Base-by-base conservation (phyloP, 2,888 invertebrate genomes). In the Aporophyla lueneburgensis region DNA sequence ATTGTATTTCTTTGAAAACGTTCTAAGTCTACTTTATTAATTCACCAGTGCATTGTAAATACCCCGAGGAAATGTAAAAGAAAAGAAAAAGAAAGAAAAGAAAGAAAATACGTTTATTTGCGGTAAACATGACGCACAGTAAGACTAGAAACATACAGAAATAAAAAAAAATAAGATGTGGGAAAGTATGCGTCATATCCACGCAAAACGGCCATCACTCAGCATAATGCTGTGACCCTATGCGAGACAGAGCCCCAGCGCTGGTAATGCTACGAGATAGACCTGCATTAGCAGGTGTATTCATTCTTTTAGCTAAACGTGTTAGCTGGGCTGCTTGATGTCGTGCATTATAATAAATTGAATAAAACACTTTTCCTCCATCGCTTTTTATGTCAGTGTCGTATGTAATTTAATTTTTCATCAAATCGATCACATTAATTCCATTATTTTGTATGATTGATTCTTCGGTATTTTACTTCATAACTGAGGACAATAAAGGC, bases 1-100 rank as follows among this genome's bases (percentile, higher is more conserved):
- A 87, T 90, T 88, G 86, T 78, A 76, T 78, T 82, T 74, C 65
- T 85, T 81, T 87, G 80, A 86, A 77, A 86, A 88, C 73, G 82
- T 87, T 88, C 89, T 84, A 89, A 89, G 84, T 90, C 71, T 80
- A 49, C 65, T 69, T 74, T 76, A 82, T 74, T 80, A 74, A 85
- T 82, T 82, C 73, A 68, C 43, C 69, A 80, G 63, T 80, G 72
- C 76, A 73, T 78, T 58, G 71, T 71, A 76, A 76, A 75, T 66
- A 66, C 56, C 43, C 24, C 19, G 27, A 67, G 24, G 61, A 33
- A 65, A 21, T 56, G 53, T 56, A 71, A 58, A n/a, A n/a, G n/a
- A n/a, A n/a, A n/a, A n/a, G n/a, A n/a, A n/a, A n/a, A n/a, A n/a
- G n/a, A n/a, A n/a, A n/a, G n/a, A n/a, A n/a, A n/a, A n/a, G n/a